A percentile compares a stretch with the other conserved stretches of the same genome.
phyloP scores from a whole-genome alignment of 2,113 vertebrate species.

The Ailurus styani region DNA sequence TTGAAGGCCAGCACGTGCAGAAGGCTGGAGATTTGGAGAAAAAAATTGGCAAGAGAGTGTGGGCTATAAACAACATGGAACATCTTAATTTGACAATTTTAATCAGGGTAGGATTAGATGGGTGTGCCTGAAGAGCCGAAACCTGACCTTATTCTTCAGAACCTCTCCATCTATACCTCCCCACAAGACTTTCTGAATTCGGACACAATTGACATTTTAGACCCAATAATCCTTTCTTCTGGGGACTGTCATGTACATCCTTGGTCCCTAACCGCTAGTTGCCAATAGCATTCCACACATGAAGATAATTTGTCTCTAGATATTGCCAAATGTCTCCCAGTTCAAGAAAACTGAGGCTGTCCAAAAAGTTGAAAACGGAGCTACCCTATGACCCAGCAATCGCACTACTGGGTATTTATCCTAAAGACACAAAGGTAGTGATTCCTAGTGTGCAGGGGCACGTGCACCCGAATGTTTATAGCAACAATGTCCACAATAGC shows the following conservation, averaged over 20 bases:
- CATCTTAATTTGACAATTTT: background rate
- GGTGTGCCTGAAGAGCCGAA: background rate
- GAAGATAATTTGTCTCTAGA: background rate
- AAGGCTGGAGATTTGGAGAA: background rate
- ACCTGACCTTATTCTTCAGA: background rate
- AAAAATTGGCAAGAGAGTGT: background rate
- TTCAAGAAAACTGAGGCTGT: background rate
- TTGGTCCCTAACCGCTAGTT: background rate
- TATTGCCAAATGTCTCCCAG: background rate
- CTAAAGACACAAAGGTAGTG: no score
- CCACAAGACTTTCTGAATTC: background rate
- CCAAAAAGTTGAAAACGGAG: no score
- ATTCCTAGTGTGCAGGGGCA: no score
- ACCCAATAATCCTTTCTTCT: background rate
- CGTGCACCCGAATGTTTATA: no score
- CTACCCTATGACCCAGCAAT: no score
- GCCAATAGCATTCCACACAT: background rate
- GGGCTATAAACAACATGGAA: background rate
- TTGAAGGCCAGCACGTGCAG: background rate
- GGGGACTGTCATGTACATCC: background rate
- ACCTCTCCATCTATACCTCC: fast-evolving
- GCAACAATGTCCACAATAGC: no score
- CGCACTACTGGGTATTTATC: no score
- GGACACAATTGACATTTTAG: background rate
- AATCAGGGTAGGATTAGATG: background rate